Base-by-base conservation (phyloP, 2,888 invertebrate genomes). In the Strigamia maritima region DNA sequence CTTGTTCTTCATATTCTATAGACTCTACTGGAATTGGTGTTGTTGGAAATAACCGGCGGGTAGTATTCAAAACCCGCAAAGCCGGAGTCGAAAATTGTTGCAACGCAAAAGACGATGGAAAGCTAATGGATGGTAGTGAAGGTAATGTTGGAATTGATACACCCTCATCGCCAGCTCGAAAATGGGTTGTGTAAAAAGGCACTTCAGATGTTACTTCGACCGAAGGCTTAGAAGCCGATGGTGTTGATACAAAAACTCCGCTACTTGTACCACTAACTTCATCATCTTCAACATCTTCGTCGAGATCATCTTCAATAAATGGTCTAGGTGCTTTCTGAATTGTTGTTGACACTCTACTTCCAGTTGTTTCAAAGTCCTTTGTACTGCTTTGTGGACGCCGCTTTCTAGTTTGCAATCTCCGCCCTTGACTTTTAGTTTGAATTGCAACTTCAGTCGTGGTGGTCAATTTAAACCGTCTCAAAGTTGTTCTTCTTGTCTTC, bases 341-440 rank as follows among this genome's bases (percentile, higher is more conserved):
- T 10, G 80, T 80, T 28, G 79, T 79, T n/a, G 80, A 78, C 35
- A 80, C 60, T 22, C 79, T 40, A 70, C 80, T 80, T 31, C 78
- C 77, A 22, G 78, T 79, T 22, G 78, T 79, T n/a, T 75, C 65
- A 35, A 79, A 74, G 26, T 80, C 80, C 8, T 22, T 38, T 7
- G 26, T 2, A 19, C 19, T 16, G 24, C 2, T 40, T 14, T 31
- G 26, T n/a, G 79, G 79, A 8, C 74, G 74, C 4, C 78, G 60
- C 22, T 78, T 78, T 14, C 78, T 12, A 0, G 78, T 78, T 7
- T 35, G 28, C 16, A 78, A 19, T 7, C 65, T 16, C 14, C 70
- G 26, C 3, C 70, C 70, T 14, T 70, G 70, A 28, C 14, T 28
- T 12, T n/a, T 24, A n/a, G 26, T 70, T n/a, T 7, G n/a, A 49